Base-by-base conservation (phyloP, 2,888 invertebrate genomes). In the Amphimallon solstitiale region DNA sequence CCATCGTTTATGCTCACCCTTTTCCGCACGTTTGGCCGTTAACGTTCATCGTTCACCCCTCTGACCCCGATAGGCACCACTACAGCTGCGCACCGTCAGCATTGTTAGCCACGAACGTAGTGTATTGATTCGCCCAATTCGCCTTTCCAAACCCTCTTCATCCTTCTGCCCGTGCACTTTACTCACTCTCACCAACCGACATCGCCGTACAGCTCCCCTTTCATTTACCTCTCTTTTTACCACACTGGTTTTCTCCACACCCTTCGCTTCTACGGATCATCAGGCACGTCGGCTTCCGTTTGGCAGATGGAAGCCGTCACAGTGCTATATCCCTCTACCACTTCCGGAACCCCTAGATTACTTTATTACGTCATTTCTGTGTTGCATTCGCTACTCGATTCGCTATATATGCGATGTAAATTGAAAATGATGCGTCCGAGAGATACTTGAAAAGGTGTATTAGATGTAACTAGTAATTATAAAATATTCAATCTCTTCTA, bases 271-370 rank as follows among this genome's bases (percentile, higher is more conserved):
- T n/a, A 54, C 43, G 51, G 43, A 29, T 51, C 40, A 45, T 52
- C 63, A 67, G 67, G 66, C 72, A 68, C 72, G 72, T 69, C 73
- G 72, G 74, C 74, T 74, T 76, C 74, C 74, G 74, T 73, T 71
- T 72, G 73, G 73, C 75, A 74, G 73, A 74, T 75, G 73, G 72
- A 72, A 69, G 69, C 66, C 72, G 73, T 74, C 72, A 71, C 72
- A 69, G 68, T 63, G 68, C 56, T 29, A 29, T n/a, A n/a, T 29
- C 70, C 70, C 70, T 60, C 68, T 45, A 70, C 66, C 66, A 64
- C 67, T 70, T 70, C 70, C 71, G 70, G 68, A 67, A 63, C 49
- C 62, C 56, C 63, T 63, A 19, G 70, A 72, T 71, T 69, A 70
- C 72, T 71, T 69, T 71, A 71, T 73, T 72, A 71, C 68, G 40